Percentiles rank a stretch among this genome's conserved stretches.
phyloP scores from a whole-genome alignment of 2,797 vertebrate species.

The Rostrhamus sociabilis region DNA sequence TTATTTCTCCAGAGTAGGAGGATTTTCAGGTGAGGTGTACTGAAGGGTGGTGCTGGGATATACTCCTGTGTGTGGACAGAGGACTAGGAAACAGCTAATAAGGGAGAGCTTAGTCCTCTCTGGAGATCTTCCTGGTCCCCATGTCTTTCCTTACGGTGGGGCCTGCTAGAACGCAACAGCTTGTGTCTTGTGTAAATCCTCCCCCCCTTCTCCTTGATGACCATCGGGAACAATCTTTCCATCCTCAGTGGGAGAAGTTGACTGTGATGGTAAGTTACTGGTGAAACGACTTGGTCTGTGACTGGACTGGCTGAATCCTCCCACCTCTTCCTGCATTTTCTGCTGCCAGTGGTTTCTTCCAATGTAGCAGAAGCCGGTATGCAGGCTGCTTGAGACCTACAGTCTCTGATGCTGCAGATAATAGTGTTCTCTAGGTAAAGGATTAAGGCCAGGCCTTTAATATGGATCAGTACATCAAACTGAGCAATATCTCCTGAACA shows the following conservation, averaged over 20 bases:
- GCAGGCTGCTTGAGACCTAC: neutral
- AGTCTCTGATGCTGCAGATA: neutral
- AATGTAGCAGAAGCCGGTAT: neutral
- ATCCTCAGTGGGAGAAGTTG: neutral
- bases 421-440: neutral
- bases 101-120: neutral
- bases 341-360: neutral
- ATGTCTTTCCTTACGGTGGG: neutral
- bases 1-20: neutral
- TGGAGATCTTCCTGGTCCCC: neutral
- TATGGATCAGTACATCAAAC: neutral
- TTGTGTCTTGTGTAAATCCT: neutral
- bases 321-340: neutral
- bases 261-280: neutral
- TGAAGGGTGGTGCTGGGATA: neutral
- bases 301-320: neutral
- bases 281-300: neutral
- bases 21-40: neutral
- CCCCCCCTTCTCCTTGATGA: neutral
- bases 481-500: neutral
- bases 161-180: neutral
- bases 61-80: neutral
- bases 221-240: neutral
- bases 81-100: neutral
- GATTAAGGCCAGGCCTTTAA: neutral